Evolutionary conservation across 2,113 vertebrate genomes (phyloP).

Genomic region (Thinocorus orbignyianus): DNA sequence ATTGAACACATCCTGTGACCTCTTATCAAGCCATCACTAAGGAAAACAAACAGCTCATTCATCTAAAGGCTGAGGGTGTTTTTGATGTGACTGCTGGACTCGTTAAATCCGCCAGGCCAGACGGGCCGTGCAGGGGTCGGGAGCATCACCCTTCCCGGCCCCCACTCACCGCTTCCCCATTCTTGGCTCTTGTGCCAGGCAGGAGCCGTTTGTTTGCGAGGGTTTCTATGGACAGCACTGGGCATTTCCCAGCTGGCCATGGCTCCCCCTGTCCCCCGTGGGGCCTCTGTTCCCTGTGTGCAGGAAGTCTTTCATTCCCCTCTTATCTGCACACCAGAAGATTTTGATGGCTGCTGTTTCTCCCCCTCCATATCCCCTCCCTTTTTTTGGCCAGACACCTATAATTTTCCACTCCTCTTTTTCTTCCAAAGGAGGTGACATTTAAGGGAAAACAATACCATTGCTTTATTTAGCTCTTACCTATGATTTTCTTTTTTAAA

Average conservation of each 20-base stretch:
- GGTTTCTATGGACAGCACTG: background rate
- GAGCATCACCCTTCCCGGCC: background rate
- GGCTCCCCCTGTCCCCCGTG: background rate
- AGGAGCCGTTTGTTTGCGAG: background rate
- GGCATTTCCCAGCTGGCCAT: background rate
- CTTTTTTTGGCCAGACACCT: background rate
- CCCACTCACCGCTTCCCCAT: background rate
- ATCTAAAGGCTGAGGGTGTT: background rate
- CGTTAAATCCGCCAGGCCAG: background rate
- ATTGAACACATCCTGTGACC: constrained; percentile 85
- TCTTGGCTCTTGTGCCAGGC: background rate
- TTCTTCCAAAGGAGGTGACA: background rate
- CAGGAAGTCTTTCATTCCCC: constrained; percentile 32
- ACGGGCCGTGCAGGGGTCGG: background rate
- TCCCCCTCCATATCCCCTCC: background rate
- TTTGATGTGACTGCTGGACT: constrained; percentile 49
- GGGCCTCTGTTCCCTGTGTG: background rate
- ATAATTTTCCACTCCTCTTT: background rate
- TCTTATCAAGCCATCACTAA: constrained; percentile 77
- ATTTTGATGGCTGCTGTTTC: constrained; percentile 17
- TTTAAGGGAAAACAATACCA: constrained; percentile 6
- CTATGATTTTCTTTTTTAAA: background rate
- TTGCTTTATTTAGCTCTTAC: constrained; percentile 13
- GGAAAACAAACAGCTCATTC: constrained; percentile 65
- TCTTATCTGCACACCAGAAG: constrained; percentile 42